Evolutionary conservation across 2,888 invertebrate genomes (phyloP), one percentile per base, ranked within the genome.

Genomic region (Scaptomyza caliginosa): DNA sequence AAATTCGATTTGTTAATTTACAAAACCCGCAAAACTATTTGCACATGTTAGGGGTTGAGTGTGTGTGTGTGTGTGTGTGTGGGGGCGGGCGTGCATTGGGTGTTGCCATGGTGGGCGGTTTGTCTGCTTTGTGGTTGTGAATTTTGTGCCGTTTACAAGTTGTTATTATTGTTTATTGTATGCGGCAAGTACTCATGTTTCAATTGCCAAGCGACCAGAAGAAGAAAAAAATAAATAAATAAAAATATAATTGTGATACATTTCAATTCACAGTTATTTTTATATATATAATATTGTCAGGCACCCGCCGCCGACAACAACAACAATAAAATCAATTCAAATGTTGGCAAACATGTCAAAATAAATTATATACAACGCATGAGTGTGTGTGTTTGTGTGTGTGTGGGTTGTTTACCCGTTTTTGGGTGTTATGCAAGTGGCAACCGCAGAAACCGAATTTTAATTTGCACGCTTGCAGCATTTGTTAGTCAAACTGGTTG

Each of bases 291-390:
- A 28, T 69, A 39, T 73, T 36, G 10, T 11, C 23, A 3, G n/a
- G n/a, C n/a, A n/a, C n/a, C n/a, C 46, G 30, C 28, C 23, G n/a
- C 23, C 42, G 13, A 13, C 23, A 13, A 10, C 16, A 43, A 59
- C 65, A 74, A 90, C 90, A 90, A 90, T 88, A 70, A 84, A 89
- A 88, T 88, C 91, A 90, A 90, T 90, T 89, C 88, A 90, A 90
- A 90, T 90, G 90, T 91, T 90, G 87, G 89, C 85, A 90, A 90
- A 91, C 91, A 90, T 90, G 90, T 90, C 90, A 91, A 88, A 88
- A 85, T 88, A 89, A 90, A 90, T 90, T 90, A 90, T 86, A 88
- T 56, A 65, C 69, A 66, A 64, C 69, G 65, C 55, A 42, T 60
- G 45, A 49, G 51, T 48, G 40, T 32, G 26, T 48, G 42, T 43